These are phyloP conservation scores for Leptinotarsa peninsularis DNA, from an alignment of 2,888 invertebrate genomes.

Conservation along the genomic window DNA sequence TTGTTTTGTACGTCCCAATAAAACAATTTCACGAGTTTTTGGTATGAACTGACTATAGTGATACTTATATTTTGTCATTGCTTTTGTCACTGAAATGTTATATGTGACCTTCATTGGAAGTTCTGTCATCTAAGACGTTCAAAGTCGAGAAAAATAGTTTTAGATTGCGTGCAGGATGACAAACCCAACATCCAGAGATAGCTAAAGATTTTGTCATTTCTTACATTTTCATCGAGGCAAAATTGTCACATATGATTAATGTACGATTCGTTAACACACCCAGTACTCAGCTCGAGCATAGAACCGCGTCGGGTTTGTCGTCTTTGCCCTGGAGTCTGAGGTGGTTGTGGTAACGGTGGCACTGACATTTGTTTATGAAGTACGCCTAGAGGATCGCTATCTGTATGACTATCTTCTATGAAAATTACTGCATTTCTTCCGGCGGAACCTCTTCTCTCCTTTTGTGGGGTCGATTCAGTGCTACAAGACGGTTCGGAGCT, in stretches of 20 bases:
- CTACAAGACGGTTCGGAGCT: constrained; percentile 75
- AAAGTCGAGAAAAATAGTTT: constrained; percentile 11
- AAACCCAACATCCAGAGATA: constrained; percentile 43
- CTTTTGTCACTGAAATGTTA: too few species aligned
- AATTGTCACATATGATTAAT: constrained; percentile 52
- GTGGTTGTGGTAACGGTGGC: constrained; percentile 64
- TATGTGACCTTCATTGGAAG: not conserved
- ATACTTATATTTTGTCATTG: too few species aligned
- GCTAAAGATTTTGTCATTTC: constrained; percentile 41
- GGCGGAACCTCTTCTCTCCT: constrained; percentile 60
- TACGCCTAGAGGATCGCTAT: constrained; percentile 63
- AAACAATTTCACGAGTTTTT: too few species aligned
- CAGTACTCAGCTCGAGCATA: constrained; percentile 81
- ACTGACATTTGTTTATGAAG: constrained; percentile 61
- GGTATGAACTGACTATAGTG: too few species aligned
- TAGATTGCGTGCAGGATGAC: constrained; percentile 41
- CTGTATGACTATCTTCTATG: constrained; percentile 68
- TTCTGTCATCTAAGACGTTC: not conserved
- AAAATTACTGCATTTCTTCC: constrained; percentile 68
- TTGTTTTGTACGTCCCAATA: too few species aligned
- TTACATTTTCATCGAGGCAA: constrained; percentile 47
- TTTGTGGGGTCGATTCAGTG: constrained; percentile 65
- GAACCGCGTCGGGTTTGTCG: constrained; percentile 82
- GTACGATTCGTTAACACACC: constrained; percentile 69
- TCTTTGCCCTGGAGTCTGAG: constrained; percentile 74